Evolutionary conservation across 2,888 invertebrate species (phyloP), one percentile per base, ranked within the genome.

Genomic region (Chironomus riparius): DNA sequence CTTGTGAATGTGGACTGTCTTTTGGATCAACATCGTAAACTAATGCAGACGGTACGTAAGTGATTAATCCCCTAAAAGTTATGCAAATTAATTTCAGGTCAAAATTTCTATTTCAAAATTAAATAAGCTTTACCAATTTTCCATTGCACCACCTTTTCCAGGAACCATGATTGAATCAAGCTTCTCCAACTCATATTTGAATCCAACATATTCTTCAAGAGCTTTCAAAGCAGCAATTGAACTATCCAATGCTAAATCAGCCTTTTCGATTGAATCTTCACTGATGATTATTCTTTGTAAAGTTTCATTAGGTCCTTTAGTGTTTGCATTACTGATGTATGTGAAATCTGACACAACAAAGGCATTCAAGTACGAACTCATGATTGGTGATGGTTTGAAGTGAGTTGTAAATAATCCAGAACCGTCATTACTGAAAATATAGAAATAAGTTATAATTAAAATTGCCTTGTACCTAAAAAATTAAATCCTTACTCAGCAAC

Each of bases 361-460:
- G 0, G 92, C 92, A 5, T 92, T 84, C 3, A 92, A 85, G 79
- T 93, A 93, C 0, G 91, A 86, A 2, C 91, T 90, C 91, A 92
- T 92, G 21, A 85, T 81, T 0, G 85, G 80, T 0, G 87, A 86
- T 68, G 86, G 85, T 78, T 84, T 81, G 76, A 86, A 86, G 77
- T 85, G 15, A 4, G 74, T 68, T 47, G 68, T 75, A 5, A 13
- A 5, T n/a, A 62, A 47, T 68, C 21, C 24, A 13, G 56, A 15
- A 18, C 65, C 73, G 12, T 68, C 68, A n/a, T 5, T n/a, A 10
- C 56, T 72, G 7, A 47, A 65, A 62, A 15, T 28, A 47, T 0
- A 50, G 50, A 13, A 47, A 38, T 18, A 13, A 47, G 21, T 3
- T 28, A 3, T 3, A 24, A 24, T 24, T 2, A 24, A 2, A 24